Evolutionary conservation across 2,797 vertebrate species (phyloP).

Genomic region (Schizopygopsis pylzovi): DNA sequence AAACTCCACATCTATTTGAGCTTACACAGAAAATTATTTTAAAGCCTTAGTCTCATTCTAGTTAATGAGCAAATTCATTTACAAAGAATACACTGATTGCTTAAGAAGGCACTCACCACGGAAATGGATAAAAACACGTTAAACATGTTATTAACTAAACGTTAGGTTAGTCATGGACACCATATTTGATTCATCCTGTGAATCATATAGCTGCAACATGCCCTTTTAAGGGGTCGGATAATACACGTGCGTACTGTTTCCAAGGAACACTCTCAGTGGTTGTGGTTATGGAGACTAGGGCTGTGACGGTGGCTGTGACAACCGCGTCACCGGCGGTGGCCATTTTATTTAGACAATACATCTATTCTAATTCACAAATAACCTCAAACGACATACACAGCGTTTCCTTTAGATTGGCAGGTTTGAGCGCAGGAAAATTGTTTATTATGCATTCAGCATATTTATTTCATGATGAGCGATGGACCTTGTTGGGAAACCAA

Average conservation of each 20-base stretch:
- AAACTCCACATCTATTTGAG: slow-evolving; percentile 16
- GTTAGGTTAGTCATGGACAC: not conserved
- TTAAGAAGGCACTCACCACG: not conserved
- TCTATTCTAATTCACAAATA: too few species aligned
- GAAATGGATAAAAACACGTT: not conserved
- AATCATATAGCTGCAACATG: not conserved
- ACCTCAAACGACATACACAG: too few species aligned
- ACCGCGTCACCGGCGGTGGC: too few species aligned
- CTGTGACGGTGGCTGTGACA: too few species aligned
- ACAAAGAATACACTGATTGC: not conserved
- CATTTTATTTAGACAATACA: too few species aligned
- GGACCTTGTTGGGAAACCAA: too few species aligned
- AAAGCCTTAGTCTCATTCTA: slow-evolving; percentile 73
- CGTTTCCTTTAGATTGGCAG: too few species aligned
- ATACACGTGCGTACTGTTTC: not conserved
- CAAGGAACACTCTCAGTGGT: not conserved
- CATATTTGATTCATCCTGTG: not conserved
- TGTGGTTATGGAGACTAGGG: not conserved
- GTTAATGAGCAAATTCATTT: slow-evolving; percentile 71
- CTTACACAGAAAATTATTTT: not conserved
- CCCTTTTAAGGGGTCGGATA: slow-evolving; percentile 18
- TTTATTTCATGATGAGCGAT: too few species aligned
- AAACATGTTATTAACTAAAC: not conserved
- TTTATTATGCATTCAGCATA: too few species aligned
- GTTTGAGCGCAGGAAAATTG: too few species aligned